phyloP scores from a whole-genome alignment of 2,113 vertebrate species.

The Campylomormyrus numenius region DNA sequence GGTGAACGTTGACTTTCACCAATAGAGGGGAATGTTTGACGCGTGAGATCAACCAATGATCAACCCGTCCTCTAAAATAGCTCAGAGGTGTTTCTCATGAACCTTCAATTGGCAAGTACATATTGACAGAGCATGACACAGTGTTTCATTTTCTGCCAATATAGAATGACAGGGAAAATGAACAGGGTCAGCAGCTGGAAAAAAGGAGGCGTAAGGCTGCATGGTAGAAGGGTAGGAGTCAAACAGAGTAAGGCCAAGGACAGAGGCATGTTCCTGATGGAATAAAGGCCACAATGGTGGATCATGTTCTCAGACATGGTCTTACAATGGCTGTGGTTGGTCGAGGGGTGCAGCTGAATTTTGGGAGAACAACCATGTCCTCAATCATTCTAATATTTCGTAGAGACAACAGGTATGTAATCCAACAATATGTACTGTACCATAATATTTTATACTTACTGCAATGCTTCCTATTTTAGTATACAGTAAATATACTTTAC shows the following conservation, averaged over 20 bases:
- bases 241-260: neutral
- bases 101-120: neutral
- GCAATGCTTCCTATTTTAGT: neutral
- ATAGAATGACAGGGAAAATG: neutral
- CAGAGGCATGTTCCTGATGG: neutral
- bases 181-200: neutral
- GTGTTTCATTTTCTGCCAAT: neutral
- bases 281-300: neutral
- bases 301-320: neutral
- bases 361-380: neutral
- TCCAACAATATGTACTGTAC: neutral
- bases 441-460: neutral
- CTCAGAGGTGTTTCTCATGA: neutral
- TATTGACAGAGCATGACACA: neutral
- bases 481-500: neutral
- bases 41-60: neutral
- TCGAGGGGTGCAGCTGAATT: neutral
- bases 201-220: neutral
- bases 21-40: neutral
- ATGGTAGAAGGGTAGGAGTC: neutral
- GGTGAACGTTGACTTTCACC: neutral
- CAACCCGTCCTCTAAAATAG: neutral
- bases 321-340: neutral
- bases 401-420: neutral
- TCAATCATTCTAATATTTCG: neutral